A percentile compares a stretch with the other conserved stretches of the same genome.
Evolutionary conservation across 1,140 invertebrate genomes (phyloP).

Genomic region (Solenopsis invicta): DNA sequence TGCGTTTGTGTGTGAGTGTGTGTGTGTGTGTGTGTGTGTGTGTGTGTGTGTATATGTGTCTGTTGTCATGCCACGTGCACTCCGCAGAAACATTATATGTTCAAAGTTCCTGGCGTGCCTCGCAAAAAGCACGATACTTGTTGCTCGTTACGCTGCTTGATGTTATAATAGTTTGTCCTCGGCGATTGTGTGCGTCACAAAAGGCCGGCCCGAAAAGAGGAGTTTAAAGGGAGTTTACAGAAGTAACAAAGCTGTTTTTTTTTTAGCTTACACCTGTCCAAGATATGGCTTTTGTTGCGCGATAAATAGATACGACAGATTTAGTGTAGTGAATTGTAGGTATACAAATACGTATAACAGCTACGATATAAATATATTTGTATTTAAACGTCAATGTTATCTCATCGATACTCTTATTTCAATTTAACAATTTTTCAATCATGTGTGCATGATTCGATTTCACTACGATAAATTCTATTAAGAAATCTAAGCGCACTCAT

Average conservation of each 20-base stretch:
- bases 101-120: constrained; percentile 80
- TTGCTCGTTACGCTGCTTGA: constrained; percentile 79
- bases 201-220: constrained; percentile 26
- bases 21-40: background rate
- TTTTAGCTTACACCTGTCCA: constrained; percentile 6
- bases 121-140: constrained; percentile 82
- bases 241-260: constrained; percentile 1
- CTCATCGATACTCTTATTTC: background rate
- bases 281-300: background rate
- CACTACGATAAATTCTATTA: constrained; percentile 35
- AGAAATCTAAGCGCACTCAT: constrained; percentile 7
- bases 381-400: background rate
- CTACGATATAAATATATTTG: background rate
- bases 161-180: constrained; percentile 81
- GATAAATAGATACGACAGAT: background rate
- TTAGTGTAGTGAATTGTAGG: background rate
- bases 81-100: constrained; percentile 77
- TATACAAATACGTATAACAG: background rate
- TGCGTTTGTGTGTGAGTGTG: constrained; percentile 13
- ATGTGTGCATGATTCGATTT: constrained; percentile 6
- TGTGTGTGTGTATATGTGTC: constrained; percentile 20
- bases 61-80: constrained; percentile 79
- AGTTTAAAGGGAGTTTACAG: constrained; percentile 30
- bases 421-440: background rate
- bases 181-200: constrained; percentile 78